A percentile compares a stretch with the other conserved stretches of the same genome.
phyloP scores from a whole-genome alignment of 2,888 invertebrate genomes.

The Volucella zonaria region DNA sequence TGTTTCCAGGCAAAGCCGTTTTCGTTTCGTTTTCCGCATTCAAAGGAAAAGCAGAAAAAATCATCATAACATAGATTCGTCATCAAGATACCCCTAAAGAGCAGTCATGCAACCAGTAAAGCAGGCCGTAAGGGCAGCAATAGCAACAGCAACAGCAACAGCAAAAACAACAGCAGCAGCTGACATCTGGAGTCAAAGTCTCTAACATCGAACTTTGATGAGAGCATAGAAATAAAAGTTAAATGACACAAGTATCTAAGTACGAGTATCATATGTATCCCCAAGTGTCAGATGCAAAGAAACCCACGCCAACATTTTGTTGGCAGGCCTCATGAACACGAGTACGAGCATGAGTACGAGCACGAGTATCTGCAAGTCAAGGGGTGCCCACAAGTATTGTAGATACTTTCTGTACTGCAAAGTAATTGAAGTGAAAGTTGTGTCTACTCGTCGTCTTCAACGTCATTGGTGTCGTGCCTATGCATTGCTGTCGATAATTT shows the following conservation, averaged over 20 bases:
- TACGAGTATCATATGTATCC: not conserved
- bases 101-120: constrained; percentile 20
- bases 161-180: not conserved
- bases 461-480: too few species aligned
- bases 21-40: constrained; percentile 34
- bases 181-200: constrained; percentile 25
- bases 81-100: constrained; percentile 19
- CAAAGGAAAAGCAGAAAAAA: constrained; percentile 2
- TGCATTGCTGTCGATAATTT: constrained; percentile 25
- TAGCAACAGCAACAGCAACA: too few species aligned
- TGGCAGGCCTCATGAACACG: not conserved
- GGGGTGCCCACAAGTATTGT: not conserved
- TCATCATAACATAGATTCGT: constrained; percentile 27
- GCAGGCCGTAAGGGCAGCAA: not conserved
- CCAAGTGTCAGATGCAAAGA: constrained; percentile 38
- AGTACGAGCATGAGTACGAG: too few species aligned
- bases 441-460: constrained; percentile 9
- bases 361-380: not conserved
- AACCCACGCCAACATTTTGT: constrained; percentile 32
- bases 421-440: constrained; percentile 52
- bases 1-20: not conserved
- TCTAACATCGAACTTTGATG: constrained; percentile 28
- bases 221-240: not conserved
- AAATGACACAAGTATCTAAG: constrained; percentile 1
- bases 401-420: constrained; percentile 21